Base-by-base conservation (phyloP, 1,140 invertebrate genomes). In the Sinonovacula constricta region DNA sequence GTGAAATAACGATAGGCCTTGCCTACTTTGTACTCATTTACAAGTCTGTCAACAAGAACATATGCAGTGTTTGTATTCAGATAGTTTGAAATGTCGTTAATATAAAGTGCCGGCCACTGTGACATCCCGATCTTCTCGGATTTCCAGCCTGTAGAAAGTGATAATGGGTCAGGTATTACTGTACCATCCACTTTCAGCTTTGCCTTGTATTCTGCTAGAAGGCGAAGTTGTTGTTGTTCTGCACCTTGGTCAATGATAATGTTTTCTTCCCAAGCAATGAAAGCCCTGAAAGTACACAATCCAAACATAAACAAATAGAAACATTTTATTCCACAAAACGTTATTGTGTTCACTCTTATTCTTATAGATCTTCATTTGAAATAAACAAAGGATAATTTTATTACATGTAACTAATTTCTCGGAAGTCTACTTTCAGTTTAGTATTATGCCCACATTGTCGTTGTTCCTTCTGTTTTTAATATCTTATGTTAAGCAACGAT, bases 11-110 rank as follows among this genome's bases (percentile, higher is more conserved):
- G 34, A 45, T 69, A 70, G 14, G 63, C 79, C 33, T 81, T 75
- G n/a, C 71, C 71, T 14, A 30, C 62, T 34, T 81, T 81, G 45
- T 81, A 81, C n/a, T 69, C 65, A 53, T 75, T 75, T n/a, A n/a
- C n/a, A n/a, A n/a, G n/a, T n/a, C n/a, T n/a, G n/a, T n/a, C n/a
- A n/a, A n/a, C n/a, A n/a, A n/a, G n/a, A n/a, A n/a, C n/a, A n/a
- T n/a, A n/a, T n/a, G n/a, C n/a, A n/a, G n/a, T n/a, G n/a, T n/a
- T n/a, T n/a, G n/a, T n/a, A n/a, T n/a, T 49, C n/a, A 49, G n/a
- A 49, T 14, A 49, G 12, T 49, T 49, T 12, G 45, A 12, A 49
- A 49, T 49, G n/a, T 49, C 45, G 12, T 12, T 49, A 14, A 49
- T n/a, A 49, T 49, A 49, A 12, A 49, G 12, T 14, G 45, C 12